phyloP scores from a whole-genome alignment of 2,113 vertebrate genomes.

The Grantiella picta region DNA sequence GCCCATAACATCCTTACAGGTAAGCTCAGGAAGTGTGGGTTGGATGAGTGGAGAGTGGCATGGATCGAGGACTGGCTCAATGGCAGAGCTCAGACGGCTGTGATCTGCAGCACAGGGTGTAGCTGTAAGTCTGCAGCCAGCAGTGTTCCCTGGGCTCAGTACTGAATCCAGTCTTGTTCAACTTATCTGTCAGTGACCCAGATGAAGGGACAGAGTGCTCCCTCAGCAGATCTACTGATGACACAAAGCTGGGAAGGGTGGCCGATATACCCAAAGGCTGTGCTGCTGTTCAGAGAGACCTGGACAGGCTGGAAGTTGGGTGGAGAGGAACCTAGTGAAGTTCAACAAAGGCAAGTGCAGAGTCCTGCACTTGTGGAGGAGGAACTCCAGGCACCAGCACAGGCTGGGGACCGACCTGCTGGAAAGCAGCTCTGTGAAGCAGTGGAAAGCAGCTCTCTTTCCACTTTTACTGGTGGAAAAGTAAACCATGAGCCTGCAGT shows the following conservation, averaged over 20 bases:
- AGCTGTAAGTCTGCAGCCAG: neutral
- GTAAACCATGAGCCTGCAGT: rapidly evolving
- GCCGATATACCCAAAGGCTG: neutral
- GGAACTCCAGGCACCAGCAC: neutral
- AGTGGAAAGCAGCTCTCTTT: no score
- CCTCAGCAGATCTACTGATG: neutral
- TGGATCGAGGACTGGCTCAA: neutral
- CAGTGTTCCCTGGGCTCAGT: neutral
- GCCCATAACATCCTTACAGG: rapidly evolving
- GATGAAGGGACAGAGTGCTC: neutral
- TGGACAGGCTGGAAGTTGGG: neutral
- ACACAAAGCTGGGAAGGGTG: neutral
- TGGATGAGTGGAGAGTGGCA: neutral
- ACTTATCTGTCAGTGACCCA: rapidly evolving
- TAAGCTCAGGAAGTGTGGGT: rapidly evolving
- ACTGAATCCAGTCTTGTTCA: neutral
- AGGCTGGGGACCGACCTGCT: neutral
- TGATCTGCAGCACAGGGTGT: neutral
- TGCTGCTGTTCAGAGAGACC: neutral
- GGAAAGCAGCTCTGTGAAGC: neutral
- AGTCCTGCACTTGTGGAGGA: neutral
- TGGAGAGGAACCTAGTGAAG: neutral
- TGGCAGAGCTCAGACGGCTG: neutral
- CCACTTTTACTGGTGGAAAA: no score
- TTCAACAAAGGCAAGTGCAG: neutral